These are phyloP conservation scores for Lophotriccus pileatus DNA, from an alignment of 2,797 vertebrate genomes.

Conservation along the genomic window DNA sequence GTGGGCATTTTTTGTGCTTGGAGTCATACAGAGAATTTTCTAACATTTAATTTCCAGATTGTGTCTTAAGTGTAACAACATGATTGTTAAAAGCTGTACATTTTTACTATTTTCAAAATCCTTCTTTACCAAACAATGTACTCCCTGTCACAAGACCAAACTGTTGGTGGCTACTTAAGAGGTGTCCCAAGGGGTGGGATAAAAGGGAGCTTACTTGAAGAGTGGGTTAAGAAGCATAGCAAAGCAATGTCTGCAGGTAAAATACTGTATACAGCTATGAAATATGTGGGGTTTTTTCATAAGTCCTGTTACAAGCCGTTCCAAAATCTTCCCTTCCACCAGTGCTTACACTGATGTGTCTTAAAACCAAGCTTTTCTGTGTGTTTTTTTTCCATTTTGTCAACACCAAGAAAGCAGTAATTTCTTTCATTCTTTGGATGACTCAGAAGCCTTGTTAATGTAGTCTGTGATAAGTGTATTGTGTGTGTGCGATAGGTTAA, in stretches of 20 bases:
- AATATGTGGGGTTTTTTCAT: neutral
- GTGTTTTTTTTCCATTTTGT: slow-evolving; percentile 13
- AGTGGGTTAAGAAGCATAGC: neutral
- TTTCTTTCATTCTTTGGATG: neutral
- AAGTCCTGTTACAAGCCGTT: neutral
- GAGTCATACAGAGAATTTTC: neutral
- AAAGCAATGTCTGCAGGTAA: neutral
- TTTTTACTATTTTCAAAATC: neutral
- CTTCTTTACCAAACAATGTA: neutral
- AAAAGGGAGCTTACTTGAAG: neutral
- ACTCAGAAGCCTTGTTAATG: neutral
- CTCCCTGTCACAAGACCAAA: neutral
- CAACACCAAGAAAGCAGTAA: neutral
- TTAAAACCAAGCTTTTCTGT: neutral
- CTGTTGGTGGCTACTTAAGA: neutral
- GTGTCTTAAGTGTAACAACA: neutral
- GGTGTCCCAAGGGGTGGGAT: neutral
- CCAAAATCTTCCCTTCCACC: neutral
- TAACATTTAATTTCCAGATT: neutral
- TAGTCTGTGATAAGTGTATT: neutral
- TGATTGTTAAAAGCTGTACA: neutral
- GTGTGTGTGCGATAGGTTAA: neutral
- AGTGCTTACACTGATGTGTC: neutral
- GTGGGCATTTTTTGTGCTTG: neutral
- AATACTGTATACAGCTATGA: neutral